Evolutionary conservation across 2,888 invertebrate genomes (phyloP), one percentile per base, ranked within the genome.

Genomic region (Clepsis dumicolana): DNA sequence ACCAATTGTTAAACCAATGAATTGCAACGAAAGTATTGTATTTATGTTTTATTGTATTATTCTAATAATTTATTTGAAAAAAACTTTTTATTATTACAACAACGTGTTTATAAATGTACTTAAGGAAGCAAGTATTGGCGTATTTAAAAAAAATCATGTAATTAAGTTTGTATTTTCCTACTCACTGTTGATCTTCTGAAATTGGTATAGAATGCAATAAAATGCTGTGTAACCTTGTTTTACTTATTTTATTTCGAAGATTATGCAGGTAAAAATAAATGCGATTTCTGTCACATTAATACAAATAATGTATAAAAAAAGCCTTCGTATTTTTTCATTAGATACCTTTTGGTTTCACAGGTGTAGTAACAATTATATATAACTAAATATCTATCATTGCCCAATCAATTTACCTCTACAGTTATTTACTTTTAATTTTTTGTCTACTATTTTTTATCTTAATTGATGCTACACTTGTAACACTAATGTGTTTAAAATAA

Each of bases 241-340:
- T 21, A 65, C 21, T 64, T 54, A 60, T 60, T 59, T 53, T 69
- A 69, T 69, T 69, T 69, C 41, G 52, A 52, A 64, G 65, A 52
- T 63, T 70, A 59, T 57, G 60, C 79, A 78, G 79, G 82, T 80
- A 44, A 70, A 62, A 54, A 68, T 90, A 90, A 91, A 91, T 91
- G 91, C 91, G 85, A 86, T 83, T 81, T 82, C 78, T 80, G 80
- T 84, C 77, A 83, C 82, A 81, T 81, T 82, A 84, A 82, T 85
- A 88, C 78, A 87, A 84, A 82, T 75, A 84, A 82, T 78, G 77
- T 76, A 77, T 72, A 77, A 80, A 77, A 48, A 77, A 74, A 74
- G 70, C 71, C 75, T 72, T 66, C 5, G 1, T 72, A 74, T 70
- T 67, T 64, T 56, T 16, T 53, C 24, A 56, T 56, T 62, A 63